Base-by-base conservation (phyloP, 1,140 invertebrate species). In the Daktulosphaira vitifoliae region DNA sequence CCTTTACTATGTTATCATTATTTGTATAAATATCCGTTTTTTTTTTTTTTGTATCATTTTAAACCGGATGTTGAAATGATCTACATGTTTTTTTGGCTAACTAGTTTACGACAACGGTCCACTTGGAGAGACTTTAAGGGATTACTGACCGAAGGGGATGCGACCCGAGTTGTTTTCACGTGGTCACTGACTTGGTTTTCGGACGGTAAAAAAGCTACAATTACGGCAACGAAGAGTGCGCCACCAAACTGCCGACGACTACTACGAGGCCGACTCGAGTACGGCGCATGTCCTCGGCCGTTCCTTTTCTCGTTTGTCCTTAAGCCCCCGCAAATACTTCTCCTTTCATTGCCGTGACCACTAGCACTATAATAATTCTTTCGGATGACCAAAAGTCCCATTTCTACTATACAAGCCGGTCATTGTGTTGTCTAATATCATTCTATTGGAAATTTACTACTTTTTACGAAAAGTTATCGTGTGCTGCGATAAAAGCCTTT, bases 271-370 rank as follows among this genome's bases (percentile, higher is more conserved):
- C 7, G 15, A 33, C 5, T 11, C 5, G 29, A 11, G 9, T 23
- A 59, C 39, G 23, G 56, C 56, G 56, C 56, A 62, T 1, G 56
- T 62, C 56, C 56, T 62, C 18, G 26, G 15, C 56, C 56, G 11
- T 16, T 48, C 44, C 56, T 25, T 62, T 62, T 62, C 37, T 1
- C 25, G n/a, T 11, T n/a, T 39, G 11, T 59, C 42, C 39, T 59
- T 59, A 59, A 33, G 26, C 25, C 29, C 29, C n/a, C n/a, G n/a
- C n/a, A n/a, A n/a, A n/a, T n/a, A n/a, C n/a, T 13, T 56, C 25
- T 56, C 33, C 37, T 56, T 59, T 20, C n/a, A 23, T 22, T 2
- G n/a, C 25, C 18, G 22, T 11, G 15, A 15, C 51, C 23, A 16
- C n/a, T 5, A 4, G 20, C 8, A n/a, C 39, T 4, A 7, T 11